phyloP scores from a whole-genome alignment of 2,797 vertebrate species.

The Chelidonichthys spinosus region DNA sequence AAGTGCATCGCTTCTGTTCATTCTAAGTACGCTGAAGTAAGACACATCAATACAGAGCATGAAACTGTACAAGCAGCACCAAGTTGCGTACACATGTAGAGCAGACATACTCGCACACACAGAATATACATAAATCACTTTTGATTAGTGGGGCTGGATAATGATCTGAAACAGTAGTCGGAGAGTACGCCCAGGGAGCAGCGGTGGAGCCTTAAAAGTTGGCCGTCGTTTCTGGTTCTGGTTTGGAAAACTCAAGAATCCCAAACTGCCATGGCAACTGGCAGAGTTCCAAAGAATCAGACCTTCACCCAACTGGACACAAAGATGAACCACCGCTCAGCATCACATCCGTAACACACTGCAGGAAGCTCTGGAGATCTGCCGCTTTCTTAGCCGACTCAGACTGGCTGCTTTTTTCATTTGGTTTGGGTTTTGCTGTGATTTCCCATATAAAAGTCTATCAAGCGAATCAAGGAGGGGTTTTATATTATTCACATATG shows the following conservation, averaged over 20 bases:
- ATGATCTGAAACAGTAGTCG: constrained; percentile 80
- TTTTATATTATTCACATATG: constrained; percentile 70
- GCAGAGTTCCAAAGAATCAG: constrained; percentile 76
- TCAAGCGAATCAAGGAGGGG: constrained; percentile 66
- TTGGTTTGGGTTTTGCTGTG: constrained; percentile 69
- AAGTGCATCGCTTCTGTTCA: constrained; percentile 25
- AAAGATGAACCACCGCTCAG: constrained; percentile 55
- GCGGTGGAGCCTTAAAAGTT: constrained; percentile 57
- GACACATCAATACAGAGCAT: constrained; percentile 29
- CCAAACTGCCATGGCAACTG: constrained; percentile 68
- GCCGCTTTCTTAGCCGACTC: constrained; percentile 41
- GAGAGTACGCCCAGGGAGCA: constrained; percentile 58
- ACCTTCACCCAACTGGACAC: constrained; percentile 69
- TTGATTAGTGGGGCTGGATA: constrained; percentile 69
- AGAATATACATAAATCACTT: constrained; percentile 73
- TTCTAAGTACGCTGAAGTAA: constrained; percentile 30
- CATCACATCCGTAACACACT: constrained; percentile 52
- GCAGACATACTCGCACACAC: constrained; percentile 48
- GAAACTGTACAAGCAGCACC: constrained; percentile 40
- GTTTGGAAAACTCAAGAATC: constrained; percentile 80
- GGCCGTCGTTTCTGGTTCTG: constrained; percentile 69
- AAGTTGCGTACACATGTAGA: constrained; percentile 35
- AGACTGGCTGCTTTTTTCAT: constrained; percentile 54
- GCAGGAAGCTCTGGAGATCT: constrained; percentile 51
- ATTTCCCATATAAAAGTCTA: constrained; percentile 69